These are phyloP conservation scores for Drosophila colorata DNA, from an alignment of 2,888 invertebrate genomes.

Conservation along the genomic window DNA sequence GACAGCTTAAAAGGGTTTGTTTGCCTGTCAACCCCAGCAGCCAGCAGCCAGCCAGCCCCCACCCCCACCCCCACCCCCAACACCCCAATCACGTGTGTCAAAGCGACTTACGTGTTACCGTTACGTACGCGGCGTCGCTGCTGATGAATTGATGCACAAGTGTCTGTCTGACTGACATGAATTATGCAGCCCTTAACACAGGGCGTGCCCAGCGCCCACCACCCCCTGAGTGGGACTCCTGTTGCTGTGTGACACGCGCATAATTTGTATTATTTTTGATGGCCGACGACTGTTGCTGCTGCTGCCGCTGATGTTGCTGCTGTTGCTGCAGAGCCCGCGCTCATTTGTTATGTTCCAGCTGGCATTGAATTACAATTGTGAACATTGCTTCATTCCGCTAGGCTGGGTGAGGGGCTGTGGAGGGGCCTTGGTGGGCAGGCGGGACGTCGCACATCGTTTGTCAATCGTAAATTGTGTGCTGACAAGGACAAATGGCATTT, in stretches of 20 bases:
- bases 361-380: constrained; percentile 61
- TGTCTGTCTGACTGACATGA: constrained; percentile 28
- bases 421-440: neutral
- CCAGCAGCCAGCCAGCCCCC: neutral
- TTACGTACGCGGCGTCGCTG: constrained; percentile 14
- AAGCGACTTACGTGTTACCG: constrained; percentile 34
- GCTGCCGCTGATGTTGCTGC: neutral
- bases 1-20: constrained; percentile 80
- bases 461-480: constrained; percentile 72
- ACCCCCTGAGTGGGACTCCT: constrained; percentile 4
- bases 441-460: constrained; percentile 66
- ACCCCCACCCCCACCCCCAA: neutral
- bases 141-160: constrained; percentile 58
- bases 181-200: constrained; percentile 28
- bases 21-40: constrained; percentile 4
- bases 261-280: constrained; percentile 67
- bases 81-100: constrained; percentile 46
- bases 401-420: neutral
- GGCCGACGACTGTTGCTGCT: constrained; percentile 54
- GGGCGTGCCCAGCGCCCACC: neutral
- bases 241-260: constrained; percentile 55
- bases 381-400: constrained; percentile 27
- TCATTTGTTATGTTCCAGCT: constrained; percentile 59
- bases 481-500: constrained; percentile 77
- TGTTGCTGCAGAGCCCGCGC: constrained; percentile 10